phyloP scores from a whole-genome alignment of 2,797 vertebrate species.

The Chloroceryle amazona region DNA sequence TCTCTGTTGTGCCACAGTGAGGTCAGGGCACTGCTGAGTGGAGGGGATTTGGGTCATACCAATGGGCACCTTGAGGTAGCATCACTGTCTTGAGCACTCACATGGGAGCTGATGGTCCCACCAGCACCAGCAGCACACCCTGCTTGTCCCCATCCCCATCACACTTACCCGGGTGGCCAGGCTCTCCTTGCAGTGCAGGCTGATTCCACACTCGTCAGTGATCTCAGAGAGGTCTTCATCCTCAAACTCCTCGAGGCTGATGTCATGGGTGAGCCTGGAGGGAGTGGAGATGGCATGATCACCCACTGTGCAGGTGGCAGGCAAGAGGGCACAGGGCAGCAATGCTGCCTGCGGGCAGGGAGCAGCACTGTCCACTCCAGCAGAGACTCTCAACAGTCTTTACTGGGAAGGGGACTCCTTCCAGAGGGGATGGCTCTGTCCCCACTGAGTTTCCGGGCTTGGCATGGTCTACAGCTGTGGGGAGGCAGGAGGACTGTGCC shows the following conservation, averaged over 20 bases:
- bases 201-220: conserved; percentile 93
- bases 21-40: neutral
- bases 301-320: neutral
- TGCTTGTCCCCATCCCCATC: neutral
- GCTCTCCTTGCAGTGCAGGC: conserved; percentile 91
- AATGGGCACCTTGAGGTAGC: neutral
- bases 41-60: fast-evolving
- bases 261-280: conserved; percentile 96
- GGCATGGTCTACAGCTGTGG: neutral
- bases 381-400: neutral
- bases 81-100: neutral
- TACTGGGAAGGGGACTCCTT: neutral
- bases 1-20: neutral
- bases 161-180: conserved; percentile 88
- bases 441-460: fast-evolving
- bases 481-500: neutral
- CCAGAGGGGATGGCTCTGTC: neutral
- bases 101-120: neutral
- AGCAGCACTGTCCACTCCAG: fast-evolving
- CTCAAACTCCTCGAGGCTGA: conserved; percentile 97
- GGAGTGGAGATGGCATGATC: conserved; percentile 11
- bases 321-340: neutral
- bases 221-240: conserved; percentile 99
- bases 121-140: neutral
- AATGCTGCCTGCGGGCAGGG: neutral